Percentiles rank a stretch among this genome's conserved stretches.
Evolutionary conservation across 2,797 vertebrate species (phyloP).

Genomic region (Streptopelia turtur): DNA sequence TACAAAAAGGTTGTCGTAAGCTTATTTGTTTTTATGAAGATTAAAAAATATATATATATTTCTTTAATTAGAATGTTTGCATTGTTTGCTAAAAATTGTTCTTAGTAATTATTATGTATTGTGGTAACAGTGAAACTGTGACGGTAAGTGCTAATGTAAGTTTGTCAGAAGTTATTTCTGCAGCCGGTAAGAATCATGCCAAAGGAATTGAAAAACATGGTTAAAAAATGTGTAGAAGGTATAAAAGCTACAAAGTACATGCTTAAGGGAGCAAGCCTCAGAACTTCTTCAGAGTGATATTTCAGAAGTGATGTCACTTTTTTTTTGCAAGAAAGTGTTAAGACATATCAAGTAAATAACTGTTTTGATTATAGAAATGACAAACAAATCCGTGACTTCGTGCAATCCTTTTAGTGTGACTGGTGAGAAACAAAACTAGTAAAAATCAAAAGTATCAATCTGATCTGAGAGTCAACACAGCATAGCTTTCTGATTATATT

Average conservation of each 20-base stretch:
- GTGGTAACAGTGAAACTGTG: not conserved
- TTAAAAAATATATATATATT: not conserved
- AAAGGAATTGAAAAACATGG: not conserved
- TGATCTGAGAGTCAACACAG: not conserved
- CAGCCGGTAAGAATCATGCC: not conserved
- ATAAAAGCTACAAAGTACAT: not conserved
- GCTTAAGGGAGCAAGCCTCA: not conserved
- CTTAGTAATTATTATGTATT: not conserved
- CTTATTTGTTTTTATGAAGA: not conserved
- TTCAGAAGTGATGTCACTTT: not conserved
- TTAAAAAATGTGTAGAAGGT: not conserved
- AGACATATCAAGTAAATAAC: slow-evolving; percentile 12
- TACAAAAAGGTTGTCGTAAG: not conserved
- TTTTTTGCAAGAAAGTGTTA: slow-evolving; percentile 8
- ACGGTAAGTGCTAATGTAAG: not conserved
- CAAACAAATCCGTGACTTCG: slow-evolving; percentile 3
- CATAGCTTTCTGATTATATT: slow-evolving; percentile 12
- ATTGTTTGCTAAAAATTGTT: not conserved
- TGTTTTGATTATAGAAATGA: slow-evolving; percentile 12
- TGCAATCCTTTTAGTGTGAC: not conserved
- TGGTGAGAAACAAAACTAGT: not conserved
- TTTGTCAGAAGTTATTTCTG: not conserved
- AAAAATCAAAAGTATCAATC: not conserved
- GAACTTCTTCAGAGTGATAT: not conserved
- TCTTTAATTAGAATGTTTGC: not conserved